phyloP scores from a whole-genome alignment of 2,888 invertebrate genomes.

The Blastobasis lacticolella region DNA sequence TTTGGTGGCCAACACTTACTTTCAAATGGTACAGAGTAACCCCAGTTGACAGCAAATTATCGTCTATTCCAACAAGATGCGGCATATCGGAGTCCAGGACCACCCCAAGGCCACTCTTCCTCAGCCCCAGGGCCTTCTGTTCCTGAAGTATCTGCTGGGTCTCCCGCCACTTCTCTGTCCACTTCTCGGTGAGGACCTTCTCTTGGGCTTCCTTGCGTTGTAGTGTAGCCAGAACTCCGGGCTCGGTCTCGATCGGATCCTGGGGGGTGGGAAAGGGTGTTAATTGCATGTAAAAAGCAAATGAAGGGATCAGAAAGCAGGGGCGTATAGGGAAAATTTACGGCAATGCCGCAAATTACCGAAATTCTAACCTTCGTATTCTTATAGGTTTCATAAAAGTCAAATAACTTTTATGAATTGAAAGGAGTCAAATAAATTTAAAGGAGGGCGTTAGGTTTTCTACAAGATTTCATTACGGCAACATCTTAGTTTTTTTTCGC shows the following conservation, averaged over 20 bases:
- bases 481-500: no score
- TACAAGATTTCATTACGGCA: no score
- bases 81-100: constrained; percentile 93
- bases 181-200: constrained; percentile 91
- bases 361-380: no score
- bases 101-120: constrained; percentile 91
- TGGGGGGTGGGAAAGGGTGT: constrained; percentile 21
- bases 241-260: constrained; percentile 71
- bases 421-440: no score
- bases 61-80: constrained; percentile 93
- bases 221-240: constrained; percentile 84
- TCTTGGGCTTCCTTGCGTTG: constrained; percentile 94
- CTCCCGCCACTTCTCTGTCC: constrained; percentile 95
- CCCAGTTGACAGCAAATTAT: constrained; percentile 91
- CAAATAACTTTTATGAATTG: no score
- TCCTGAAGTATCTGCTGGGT: constrained; percentile 92
- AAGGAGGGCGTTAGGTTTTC: no score
- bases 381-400: no score
- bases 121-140: constrained; percentile 87
- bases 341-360: no score
- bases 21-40: constrained; percentile 93
- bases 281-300: no score
- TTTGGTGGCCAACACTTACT: constrained; percentile 59
- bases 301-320: no score
- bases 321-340: no score